A percentile compares a stretch with the other conserved stretches of the same genome.
These are phyloP conservation scores for Athalia rosae DNA, from an alignment of 2,888 invertebrate genomes.

Conservation along the genomic window DNA sequence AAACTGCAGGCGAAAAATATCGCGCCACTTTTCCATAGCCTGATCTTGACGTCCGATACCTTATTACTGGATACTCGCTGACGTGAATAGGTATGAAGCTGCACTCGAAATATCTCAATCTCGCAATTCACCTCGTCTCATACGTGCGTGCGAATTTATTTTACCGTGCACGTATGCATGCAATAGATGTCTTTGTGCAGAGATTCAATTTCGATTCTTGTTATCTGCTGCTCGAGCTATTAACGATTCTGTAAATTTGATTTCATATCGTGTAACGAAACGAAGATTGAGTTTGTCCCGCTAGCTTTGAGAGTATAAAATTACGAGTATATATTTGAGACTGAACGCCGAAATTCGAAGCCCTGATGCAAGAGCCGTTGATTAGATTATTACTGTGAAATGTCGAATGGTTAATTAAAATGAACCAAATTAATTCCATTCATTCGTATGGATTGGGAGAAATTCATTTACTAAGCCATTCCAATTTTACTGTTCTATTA, in stretches of 20 bases:
- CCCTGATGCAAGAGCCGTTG: conserved; percentile 3
- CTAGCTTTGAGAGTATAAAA: conserved; percentile 9
- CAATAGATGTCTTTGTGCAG: background rate
- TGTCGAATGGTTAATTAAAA: conserved; percentile 18
- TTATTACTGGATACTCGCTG: conserved; percentile 17
- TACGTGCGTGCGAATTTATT: background rate
- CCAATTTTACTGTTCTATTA: background rate
- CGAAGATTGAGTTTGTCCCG: conserved; percentile 17
- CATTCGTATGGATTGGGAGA: background rate
- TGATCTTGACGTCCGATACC: conserved; percentile 29
- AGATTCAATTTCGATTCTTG: too few species aligned
- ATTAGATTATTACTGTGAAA: conserved; percentile 17
- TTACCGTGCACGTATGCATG: background rate
- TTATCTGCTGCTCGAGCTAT: too few species aligned
- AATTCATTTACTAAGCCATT: background rate
- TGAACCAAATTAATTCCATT: background rate
- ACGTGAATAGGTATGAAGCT: background rate
- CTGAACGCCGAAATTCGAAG: conserved; percentile 13
- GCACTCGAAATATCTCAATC: background rate
- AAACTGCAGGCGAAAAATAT: conserved; percentile 13
- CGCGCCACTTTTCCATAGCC: background rate
- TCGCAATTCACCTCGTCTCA: background rate
- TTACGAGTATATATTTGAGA: background rate
- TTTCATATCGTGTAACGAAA: conserved; percentile 17
- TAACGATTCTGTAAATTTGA: background rate